Evolutionary conservation across 2,113 vertebrate genomes (phyloP).

Genomic region (Progne subis): DNA sequence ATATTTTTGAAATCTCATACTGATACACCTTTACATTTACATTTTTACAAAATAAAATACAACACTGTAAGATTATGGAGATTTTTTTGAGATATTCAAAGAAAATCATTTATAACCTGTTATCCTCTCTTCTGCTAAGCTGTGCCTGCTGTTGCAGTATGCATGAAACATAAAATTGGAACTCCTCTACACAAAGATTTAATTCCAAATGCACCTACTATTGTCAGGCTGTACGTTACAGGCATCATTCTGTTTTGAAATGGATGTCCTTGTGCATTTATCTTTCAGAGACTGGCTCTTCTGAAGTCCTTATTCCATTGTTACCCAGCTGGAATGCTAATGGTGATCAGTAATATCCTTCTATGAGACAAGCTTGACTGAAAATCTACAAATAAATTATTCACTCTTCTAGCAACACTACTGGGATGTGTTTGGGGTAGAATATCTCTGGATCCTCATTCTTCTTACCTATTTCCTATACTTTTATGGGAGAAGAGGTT

Average conservation of each 20-base stretch:
- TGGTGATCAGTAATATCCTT: neutral
- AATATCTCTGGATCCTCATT: neutral
- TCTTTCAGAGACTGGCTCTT: constrained; percentile 32
- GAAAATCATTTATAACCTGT: constrained; percentile 43
- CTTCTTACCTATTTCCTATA: neutral
- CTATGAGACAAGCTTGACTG: neutral
- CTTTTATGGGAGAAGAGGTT: neutral
- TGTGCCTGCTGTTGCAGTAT: constrained; percentile 8
- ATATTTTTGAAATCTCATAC: neutral
- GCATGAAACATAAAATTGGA: constrained; percentile 44
- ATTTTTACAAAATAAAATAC: constrained; percentile 37
- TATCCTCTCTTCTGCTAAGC: constrained; percentile 3
- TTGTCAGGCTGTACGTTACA: constrained; percentile 34
- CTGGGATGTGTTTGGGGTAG: neutral
- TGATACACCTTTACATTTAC: neutral
- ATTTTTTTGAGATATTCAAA: constrained; percentile 31
- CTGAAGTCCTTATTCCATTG: constrained; percentile 23
- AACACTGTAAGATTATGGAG: neutral
- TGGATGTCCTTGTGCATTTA: constrained; percentile 17
- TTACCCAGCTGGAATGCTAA: constrained; percentile 42
- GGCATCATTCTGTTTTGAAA: constrained; percentile 48
- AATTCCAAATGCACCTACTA: constrained; percentile 33
- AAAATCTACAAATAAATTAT: constrained; percentile 27
- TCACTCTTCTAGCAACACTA: neutral
- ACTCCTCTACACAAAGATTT: constrained; percentile 33